A percentile compares a stretch with the other conserved stretches of the same genome.
Conservation (phyloP, 1,140 invertebrate genomes). For the Stenopsyche tienmushanensis region DNA sequence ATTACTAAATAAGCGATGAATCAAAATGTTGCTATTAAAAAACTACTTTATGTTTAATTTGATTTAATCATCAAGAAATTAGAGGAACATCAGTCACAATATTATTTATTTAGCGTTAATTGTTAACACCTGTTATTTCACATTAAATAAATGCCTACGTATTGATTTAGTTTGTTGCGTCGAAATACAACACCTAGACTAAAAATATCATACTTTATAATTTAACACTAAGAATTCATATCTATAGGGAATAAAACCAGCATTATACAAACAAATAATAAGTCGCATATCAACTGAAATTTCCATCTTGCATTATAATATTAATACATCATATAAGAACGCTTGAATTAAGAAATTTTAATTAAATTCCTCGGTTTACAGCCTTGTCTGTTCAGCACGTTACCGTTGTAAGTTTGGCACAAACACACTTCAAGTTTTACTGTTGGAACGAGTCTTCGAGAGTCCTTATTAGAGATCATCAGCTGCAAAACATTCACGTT, state of each 20-base stretch:
- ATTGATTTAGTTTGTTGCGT: conserved; percentile 34
- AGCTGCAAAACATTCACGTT: conserved; percentile 22
- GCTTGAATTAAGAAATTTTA: too few species aligned
- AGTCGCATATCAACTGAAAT: background rate
- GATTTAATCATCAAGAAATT: conserved; percentile 44
- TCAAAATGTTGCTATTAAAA: conserved; percentile 19
- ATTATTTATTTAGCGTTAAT: conserved; percentile 40
- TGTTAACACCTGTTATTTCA: conserved; percentile 37
- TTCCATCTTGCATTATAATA: background rate
- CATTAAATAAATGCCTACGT: conserved; percentile 38
- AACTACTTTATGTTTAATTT: conserved; percentile 36
- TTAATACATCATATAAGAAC: too few species aligned
- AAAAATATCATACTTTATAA: conserved; percentile 36
- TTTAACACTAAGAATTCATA: conserved; percentile 23
- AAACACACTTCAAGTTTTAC: conserved; percentile 22
- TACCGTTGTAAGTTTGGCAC: conserved; percentile 35
- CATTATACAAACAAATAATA: background rate
- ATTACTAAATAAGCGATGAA: background rate
- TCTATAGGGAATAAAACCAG: background rate
- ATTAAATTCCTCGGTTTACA: background rate
- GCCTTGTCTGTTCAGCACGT: conserved; percentile 10
- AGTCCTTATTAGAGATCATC: conserved; percentile 17
- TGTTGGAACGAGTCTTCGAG: background rate
- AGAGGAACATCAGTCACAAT: conserved; percentile 57
- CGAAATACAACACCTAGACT: conserved; percentile 38